phyloP scores from a whole-genome alignment of 2,797 vertebrate species.

The Intellagama lesueurii region DNA sequence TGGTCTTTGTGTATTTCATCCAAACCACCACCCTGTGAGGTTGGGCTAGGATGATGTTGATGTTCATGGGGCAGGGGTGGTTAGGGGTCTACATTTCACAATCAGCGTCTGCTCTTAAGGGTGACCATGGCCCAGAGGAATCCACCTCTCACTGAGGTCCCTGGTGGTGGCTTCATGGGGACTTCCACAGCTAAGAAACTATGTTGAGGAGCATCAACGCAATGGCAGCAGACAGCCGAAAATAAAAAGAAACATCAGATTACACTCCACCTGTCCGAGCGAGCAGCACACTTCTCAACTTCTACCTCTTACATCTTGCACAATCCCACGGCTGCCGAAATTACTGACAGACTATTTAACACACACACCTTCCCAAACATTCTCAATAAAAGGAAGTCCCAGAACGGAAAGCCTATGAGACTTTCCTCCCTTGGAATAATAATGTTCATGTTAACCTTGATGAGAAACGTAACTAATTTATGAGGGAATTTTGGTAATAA shows the following conservation, averaged over 20 bases:
- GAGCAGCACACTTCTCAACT: too few relatives aligned
- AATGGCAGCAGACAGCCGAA: neutral
- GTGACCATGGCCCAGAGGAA: too few relatives aligned
- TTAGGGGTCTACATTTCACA: too few relatives aligned
- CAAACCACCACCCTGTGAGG: too few relatives aligned
- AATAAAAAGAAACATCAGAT: neutral
- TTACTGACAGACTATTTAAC: neutral
- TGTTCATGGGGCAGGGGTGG: too few relatives aligned
- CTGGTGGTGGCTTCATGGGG: neutral
- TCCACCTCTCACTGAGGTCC: too few relatives aligned
- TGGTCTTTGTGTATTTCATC: too few relatives aligned
- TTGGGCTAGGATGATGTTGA: too few relatives aligned
- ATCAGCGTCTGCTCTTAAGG: too few relatives aligned
- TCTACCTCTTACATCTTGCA: too few relatives aligned
- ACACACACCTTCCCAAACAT: neutral
- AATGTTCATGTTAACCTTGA: constrained; percentile 56
- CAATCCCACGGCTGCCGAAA: neutral
- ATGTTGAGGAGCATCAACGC: neutral
- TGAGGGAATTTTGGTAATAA: constrained; percentile 73
- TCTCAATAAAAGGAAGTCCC: constrained; percentile 30
- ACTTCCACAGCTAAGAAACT: neutral
- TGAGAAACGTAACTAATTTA: constrained; percentile 67
- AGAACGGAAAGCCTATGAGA: constrained; percentile 47
- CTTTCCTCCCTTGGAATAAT: constrained; percentile 45
- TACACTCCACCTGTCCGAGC: too few relatives aligned